phyloP scores from a whole-genome alignment of 1,140 invertebrate genomes.

The Lutraria rhynchaena region DNA sequence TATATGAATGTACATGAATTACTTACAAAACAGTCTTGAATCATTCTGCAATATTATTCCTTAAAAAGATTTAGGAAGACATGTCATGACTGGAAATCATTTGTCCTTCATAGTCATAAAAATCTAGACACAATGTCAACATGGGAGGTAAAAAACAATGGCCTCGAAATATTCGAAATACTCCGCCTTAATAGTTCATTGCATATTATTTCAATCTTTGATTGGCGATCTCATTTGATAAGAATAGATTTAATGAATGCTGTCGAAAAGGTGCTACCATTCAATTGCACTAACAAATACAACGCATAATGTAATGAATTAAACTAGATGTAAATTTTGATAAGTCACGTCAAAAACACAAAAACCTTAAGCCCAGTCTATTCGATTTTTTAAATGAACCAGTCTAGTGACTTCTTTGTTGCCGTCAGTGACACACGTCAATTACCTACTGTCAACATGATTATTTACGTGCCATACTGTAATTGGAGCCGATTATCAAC shows the following conservation, averaged over 20 bases:
- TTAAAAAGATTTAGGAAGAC: too few species aligned
- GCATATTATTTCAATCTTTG: background rate
- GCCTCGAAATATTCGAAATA: background rate
- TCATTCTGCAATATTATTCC: too few species aligned
- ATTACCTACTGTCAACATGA: constrained; percentile 46
- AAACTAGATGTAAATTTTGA: constrained; percentile 38
- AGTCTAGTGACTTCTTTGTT: constrained; percentile 45
- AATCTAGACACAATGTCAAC: too few species aligned
- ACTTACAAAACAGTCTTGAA: too few species aligned
- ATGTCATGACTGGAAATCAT: too few species aligned
- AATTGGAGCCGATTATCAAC: constrained; percentile 42
- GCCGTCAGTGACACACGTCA: constrained; percentile 45
- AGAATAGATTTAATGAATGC: background rate
- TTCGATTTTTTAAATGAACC: constrained; percentile 38
- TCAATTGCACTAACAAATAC: background rate
- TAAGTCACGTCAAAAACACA: constrained; percentile 28
- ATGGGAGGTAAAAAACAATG: too few species aligned
- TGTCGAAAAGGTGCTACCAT: background rate
- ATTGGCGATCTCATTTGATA: background rate
- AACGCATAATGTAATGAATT: constrained; percentile 7
- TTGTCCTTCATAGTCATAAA: too few species aligned
- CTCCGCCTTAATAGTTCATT: background rate
- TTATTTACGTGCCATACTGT: constrained; percentile 46
- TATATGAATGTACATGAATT: too few species aligned
- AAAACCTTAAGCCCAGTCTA: constrained; percentile 24